These are phyloP conservation scores for Umimayanthus chanpuru DNA, from an alignment of 92 coral and sea anemone genomes.

Conservation along the genomic window DNA sequence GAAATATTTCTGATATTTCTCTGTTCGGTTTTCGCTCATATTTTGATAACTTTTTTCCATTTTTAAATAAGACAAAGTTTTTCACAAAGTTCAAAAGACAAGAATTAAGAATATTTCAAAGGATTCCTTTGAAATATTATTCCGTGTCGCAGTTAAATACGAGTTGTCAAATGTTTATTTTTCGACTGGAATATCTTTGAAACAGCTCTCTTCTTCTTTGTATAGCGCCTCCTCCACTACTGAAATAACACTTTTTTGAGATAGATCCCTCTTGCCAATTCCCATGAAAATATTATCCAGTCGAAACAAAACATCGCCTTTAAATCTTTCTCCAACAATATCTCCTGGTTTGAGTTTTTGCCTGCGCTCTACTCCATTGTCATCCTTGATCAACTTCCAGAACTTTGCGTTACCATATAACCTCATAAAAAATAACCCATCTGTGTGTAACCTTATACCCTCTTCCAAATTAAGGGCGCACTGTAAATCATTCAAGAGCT, in stretches of 20 bases:
- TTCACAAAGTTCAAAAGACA: not conserved
- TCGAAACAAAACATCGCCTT: not conserved
- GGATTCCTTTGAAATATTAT: constrained; percentile 2
- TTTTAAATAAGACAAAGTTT: not conserved
- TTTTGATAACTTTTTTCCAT: not conserved
- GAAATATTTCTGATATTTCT: not conserved
- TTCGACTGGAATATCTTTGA: not conserved
- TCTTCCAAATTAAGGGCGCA: not conserved
- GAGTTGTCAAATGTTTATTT: constrained; percentile 1
- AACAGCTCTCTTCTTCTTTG: constrained; percentile 1
- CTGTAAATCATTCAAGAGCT: not conserved
- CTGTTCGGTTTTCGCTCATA: not conserved
- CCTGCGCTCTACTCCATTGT: not conserved
- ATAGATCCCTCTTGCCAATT: not conserved
- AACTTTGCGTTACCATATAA: not conserved
- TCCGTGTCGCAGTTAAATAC: not conserved
- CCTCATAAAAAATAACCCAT: not conserved
- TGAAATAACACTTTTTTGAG: not conserved
- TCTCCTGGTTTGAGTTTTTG: not conserved
- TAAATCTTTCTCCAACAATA: not conserved
- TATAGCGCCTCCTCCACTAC: constrained; percentile 1
- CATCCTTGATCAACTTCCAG: not conserved
- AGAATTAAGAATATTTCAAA: not conserved
- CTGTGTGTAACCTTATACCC: not conserved
- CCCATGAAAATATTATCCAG: constrained; percentile 5